phyloP scores from a whole-genome alignment of 2,888 invertebrate species.

The Eristalinus aeneus region DNA sequence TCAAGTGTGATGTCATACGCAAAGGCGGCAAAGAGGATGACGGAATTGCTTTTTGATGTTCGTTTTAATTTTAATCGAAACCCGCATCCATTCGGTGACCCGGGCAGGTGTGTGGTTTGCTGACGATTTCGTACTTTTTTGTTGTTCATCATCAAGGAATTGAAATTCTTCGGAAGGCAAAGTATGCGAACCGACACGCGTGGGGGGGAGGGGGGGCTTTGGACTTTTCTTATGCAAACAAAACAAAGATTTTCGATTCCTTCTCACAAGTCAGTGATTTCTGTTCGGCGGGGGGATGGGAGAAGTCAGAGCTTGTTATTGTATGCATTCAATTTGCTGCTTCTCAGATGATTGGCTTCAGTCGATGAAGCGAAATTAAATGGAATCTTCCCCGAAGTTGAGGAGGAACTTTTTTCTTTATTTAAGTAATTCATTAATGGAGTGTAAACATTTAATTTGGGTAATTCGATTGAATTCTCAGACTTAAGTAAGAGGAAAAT shows the following conservation, averaged over 20 bases:
- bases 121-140: background rate
- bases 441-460: slow-evolving; percentile 66
- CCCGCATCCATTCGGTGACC: background rate
- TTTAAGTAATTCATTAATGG: slow-evolving; percentile 57
- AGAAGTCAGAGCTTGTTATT: background rate
- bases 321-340: background rate
- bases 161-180: background rate
- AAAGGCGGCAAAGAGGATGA: background rate
- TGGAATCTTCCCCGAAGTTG: slow-evolving; percentile 1
- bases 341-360: slow-evolving; percentile 54
- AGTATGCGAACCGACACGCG: background rate
- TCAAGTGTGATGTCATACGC: background rate
- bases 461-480: slow-evolving; percentile 57
- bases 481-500: slow-evolving; percentile 35
- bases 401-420: slow-evolving; percentile 6
- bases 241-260: background rate
- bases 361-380: slow-evolving; percentile 53
- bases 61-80: slow-evolving; percentile 40
- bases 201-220: background rate
- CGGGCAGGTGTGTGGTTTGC: background rate
- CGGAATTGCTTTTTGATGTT: slow-evolving; percentile 27
- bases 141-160: background rate
- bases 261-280: background rate
- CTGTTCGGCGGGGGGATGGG: background rate
- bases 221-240: background rate